Evolutionary conservation across 2,888 invertebrate genomes (phyloP).

Genomic region (Daptonema setosum): DNA sequence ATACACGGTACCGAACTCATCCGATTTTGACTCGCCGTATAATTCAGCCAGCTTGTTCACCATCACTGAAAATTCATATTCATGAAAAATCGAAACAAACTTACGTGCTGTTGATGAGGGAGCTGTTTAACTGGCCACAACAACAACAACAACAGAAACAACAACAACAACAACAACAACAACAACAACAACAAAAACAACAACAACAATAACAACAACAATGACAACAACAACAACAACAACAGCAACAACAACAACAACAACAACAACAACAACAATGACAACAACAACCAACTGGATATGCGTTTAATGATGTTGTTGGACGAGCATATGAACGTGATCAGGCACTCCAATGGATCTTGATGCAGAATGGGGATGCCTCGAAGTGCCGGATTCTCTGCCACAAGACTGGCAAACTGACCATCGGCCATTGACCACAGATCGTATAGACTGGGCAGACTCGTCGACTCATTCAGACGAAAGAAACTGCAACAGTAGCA

Average conservation of each 20-base stretch:
- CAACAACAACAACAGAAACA: too few relatives aligned
- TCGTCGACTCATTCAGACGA: too few relatives aligned
- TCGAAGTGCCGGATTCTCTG: conserved; percentile 16
- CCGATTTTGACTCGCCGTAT: conserved; percentile 42
- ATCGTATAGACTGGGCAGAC: conserved; percentile 11
- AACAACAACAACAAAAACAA: too few relatives aligned
- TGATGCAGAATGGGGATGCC: conserved; percentile 77
- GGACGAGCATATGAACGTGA: conserved; percentile 88
- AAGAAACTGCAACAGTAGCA: too few relatives aligned
- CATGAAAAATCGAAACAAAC: too few relatives aligned
- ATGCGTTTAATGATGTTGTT: conserved; percentile 67
- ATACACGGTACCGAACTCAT: conserved; percentile 41
- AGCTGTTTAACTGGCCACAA: too few relatives aligned
- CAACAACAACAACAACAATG: conserved; percentile 1
- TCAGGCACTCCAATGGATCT: conserved; percentile 70
- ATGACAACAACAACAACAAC: too few relatives aligned
- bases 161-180: too few relatives aligned
- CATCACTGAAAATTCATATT: conserved; percentile 36
- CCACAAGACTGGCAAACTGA: conserved; percentile 10
- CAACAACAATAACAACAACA: too few relatives aligned
- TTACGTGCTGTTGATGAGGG: too few relatives aligned
- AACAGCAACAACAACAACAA: too few relatives aligned
- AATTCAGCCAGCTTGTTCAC: conserved; percentile 60
- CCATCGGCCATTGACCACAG: conserved; percentile 12
- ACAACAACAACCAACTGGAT: conserved; percentile 14